phyloP scores from a whole-genome alignment of 2,797 vertebrate genomes.

The Chrysocyon brachyurus region DNA sequence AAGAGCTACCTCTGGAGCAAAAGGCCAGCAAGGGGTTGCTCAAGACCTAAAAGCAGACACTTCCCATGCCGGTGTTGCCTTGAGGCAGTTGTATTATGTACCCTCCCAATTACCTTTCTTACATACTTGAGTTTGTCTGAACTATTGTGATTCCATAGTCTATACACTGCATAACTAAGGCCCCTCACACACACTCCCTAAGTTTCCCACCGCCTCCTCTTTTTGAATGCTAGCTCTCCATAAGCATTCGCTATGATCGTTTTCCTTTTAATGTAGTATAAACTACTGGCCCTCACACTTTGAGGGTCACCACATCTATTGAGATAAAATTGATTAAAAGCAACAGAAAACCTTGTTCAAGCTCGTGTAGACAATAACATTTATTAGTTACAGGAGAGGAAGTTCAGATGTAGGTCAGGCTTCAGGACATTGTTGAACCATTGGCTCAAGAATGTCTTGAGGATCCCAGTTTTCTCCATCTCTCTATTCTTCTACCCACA shows the following conservation, averaged over 20 bases:
- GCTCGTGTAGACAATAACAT: background rate
- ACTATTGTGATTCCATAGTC: background rate
- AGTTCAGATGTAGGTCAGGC: background rate
- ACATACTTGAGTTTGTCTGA: background rate
- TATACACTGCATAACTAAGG: background rate
- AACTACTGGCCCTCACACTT: background rate
- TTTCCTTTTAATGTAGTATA: background rate
- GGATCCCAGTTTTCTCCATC: background rate
- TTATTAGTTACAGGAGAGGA: background rate
- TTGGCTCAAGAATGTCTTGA: background rate
- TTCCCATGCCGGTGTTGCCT: background rate
- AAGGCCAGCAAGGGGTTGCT: background rate
- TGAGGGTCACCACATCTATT: background rate
- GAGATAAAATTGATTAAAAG: background rate
- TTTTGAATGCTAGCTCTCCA: background rate
- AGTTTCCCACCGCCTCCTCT: background rate
- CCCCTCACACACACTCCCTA: background rate
- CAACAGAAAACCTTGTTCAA: slow-evolving; percentile 24
- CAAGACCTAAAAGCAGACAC: slow-evolving; percentile 12
- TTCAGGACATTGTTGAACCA: background rate
- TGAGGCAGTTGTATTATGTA: background rate
- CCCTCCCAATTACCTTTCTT: background rate
- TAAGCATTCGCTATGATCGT: background rate
- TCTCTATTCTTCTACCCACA: background rate
- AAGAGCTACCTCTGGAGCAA: background rate